Conservation (phyloP, 2,888 invertebrate species). For the Philereme vetulata region DNA sequence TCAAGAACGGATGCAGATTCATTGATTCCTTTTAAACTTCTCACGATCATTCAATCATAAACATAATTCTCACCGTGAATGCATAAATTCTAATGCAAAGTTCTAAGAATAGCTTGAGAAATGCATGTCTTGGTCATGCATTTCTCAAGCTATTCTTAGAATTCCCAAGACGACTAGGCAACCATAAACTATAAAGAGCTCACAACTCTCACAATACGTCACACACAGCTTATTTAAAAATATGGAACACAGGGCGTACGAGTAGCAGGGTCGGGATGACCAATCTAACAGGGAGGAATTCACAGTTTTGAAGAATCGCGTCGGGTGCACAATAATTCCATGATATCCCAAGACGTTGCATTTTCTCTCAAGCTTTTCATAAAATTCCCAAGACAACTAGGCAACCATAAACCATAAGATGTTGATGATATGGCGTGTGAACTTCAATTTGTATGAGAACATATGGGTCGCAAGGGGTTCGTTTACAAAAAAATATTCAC, state of each 20-base stretch:
- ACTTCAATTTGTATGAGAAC: background rate
- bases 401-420: constrained; percentile 13
- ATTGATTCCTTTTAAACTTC: background rate
- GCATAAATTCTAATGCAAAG: background rate
- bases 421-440: constrained; percentile 6
- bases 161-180: constrained; percentile 30
- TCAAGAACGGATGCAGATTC: no score
- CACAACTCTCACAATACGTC: no score
- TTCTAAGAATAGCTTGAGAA: no score
- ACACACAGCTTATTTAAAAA: no score
- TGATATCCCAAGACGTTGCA: no score
- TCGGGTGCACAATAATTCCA: no score
- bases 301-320: no score
- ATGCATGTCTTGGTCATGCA: no score
- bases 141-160: constrained; percentile 11
- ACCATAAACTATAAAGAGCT: constrained; percentile 7
- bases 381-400: constrained; percentile 28
- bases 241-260: no score
- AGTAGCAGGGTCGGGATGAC: no score
- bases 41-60: background rate
- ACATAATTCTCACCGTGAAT: background rate
- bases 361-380: constrained; percentile 10
- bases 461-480: background rate
- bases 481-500: background rate
- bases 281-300: no score